Conservation (phyloP, 2,888 invertebrate genomes). For the Meandrusa payeni region DNA sequence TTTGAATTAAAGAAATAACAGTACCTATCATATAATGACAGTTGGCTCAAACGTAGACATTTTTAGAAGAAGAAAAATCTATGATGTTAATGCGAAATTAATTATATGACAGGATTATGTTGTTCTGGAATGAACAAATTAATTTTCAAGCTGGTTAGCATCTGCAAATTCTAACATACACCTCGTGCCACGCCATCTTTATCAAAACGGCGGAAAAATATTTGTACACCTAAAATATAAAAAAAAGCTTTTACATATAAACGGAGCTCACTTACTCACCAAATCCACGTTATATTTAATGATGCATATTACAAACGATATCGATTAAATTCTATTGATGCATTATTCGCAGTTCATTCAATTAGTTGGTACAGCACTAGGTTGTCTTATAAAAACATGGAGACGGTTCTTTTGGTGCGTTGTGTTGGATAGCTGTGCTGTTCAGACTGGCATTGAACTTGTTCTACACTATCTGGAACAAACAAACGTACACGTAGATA, state of each 20-base stretch:
- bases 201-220: too few relatives aligned
- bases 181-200: too few relatives aligned
- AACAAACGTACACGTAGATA: conserved; percentile 18
- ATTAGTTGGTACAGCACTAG: conserved; percentile 48
- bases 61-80: too few relatives aligned
- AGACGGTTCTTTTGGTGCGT: conserved; percentile 56
- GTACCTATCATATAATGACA: too few relatives aligned
- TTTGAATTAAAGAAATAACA: too few relatives aligned
- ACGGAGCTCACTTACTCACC: conserved; percentile 64
- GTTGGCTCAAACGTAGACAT: too few relatives aligned
- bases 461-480: conserved; percentile 55
- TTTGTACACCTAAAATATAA: too few relatives aligned
- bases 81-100: too few relatives aligned
- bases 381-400: conserved; percentile 37
- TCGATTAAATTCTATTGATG: conserved; percentile 62
- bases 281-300: conserved; percentile 54
- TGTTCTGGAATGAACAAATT: too few relatives aligned
- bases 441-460: conserved; percentile 57
- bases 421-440: conserved; percentile 60
- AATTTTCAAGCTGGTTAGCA: too few relatives aligned
- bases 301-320: conserved; percentile 60
- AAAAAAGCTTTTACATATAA: conserved; percentile 55
- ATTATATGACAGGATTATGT: too few relatives aligned
- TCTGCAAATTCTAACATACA: too few relatives aligned
- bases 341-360: conserved; percentile 61